Evolutionary conservation across 2,113 vertebrate species (phyloP).

Genomic region (Pterocles gutturalis): DNA sequence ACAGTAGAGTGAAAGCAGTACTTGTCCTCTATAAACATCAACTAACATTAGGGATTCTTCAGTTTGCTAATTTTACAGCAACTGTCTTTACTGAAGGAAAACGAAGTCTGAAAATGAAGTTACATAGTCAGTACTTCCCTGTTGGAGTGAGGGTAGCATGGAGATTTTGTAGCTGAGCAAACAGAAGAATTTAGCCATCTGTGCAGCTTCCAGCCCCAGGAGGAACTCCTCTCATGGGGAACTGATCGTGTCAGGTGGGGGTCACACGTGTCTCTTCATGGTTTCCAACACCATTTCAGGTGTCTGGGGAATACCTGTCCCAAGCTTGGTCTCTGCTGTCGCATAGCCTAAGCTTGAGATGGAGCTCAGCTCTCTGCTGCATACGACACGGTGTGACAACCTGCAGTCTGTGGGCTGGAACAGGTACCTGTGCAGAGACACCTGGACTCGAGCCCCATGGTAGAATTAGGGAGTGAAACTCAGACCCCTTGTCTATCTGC

Average conservation of each 20-base stretch:
- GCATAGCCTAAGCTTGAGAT: not conserved
- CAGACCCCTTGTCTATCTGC: not conserved
- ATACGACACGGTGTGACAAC: accelerated
- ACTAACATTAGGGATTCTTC: not conserved
- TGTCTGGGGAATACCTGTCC: not conserved
- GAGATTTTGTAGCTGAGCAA: not conserved
- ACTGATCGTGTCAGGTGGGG: not conserved
- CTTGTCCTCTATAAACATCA: not conserved
- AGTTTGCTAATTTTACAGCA: not conserved
- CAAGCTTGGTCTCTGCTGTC: not conserved
- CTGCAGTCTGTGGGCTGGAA: not conserved
- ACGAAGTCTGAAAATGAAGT: not conserved
- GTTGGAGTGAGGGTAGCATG: not conserved
- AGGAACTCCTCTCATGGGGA: not conserved
- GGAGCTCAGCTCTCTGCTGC: not conserved
- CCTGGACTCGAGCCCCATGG: not conserved
- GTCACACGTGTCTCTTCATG: accelerated
- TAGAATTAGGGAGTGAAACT: not conserved
- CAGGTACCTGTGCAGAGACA: not conserved
- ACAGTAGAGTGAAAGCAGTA: not conserved
- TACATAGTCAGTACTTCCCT: not conserved
- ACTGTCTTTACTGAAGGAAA: not conserved
- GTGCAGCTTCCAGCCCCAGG: not conserved
- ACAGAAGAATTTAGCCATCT: not conserved
- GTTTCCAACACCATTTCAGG: not conserved